Base-by-base conservation (phyloP, 2,113 vertebrate genomes). In the Willisornis vidua region DNA sequence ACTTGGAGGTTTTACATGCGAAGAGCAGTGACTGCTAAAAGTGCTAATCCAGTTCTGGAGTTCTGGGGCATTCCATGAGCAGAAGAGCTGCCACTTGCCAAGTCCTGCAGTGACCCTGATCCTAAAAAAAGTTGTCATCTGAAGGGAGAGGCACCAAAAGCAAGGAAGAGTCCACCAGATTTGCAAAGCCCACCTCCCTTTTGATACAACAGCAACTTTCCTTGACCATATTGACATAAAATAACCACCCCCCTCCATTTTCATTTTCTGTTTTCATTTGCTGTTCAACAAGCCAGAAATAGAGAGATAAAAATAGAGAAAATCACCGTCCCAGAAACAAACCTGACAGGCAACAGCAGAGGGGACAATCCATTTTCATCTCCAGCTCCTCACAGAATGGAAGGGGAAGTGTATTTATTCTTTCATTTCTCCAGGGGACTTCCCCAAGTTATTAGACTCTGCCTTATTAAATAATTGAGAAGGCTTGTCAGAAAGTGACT, bases 401-500 rank as follows among this genome's bases (percentile, higher is more conserved):
- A 86, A 78, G 45, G 52, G 79, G 77, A 95, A 76, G 41, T 71
- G 59, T 59, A 81, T 95, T 93, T 95, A 94, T 94, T 78, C 79
- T 48, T 81, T 73, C 25, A 28, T 93, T 90, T 89, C 94, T 93
- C 88, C 1, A 18, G 83, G 75, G 90, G 93, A 85, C 73, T 96
- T 94, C 92, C 90, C 10, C 12, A 55, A 89, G 88, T 94, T 92
- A 95, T 96, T 95, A 81, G 88, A 94, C 86, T 78, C 85, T 96
- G 82, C 79, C 92, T 96, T 90, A 95, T 96, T 97, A 96, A 96
- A 96, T 96, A 97, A 97, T 94, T 94, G 94, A 95, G 94, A 63
- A 81, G 73, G 52, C 83, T 86, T 96, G 94, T 95, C 94, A 96
- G 85, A 66, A 96, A 97, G 92, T 89, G 93, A 92, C 96, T 96